Percentiles rank a stretch among this genome's conserved stretches.
Conservation (phyloP, 2,888 invertebrate species). For the Catocala sponsa region DNA sequence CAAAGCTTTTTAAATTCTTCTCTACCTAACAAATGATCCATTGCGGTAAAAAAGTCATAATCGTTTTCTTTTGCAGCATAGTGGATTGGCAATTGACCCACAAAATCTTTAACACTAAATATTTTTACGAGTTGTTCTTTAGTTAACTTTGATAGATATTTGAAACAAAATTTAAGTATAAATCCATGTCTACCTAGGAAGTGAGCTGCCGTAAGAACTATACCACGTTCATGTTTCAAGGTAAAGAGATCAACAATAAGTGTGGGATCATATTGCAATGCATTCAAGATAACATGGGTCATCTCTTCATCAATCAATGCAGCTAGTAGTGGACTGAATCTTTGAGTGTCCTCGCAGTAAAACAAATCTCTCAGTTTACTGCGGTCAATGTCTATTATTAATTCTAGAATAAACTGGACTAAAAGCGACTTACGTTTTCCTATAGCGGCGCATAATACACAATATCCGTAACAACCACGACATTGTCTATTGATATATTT, state of each 20-base stretch:
- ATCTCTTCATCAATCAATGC: background rate
- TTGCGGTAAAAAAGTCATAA: background rate
- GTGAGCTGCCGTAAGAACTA: background rate
- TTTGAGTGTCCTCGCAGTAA: background rate
- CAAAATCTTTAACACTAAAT: background rate
- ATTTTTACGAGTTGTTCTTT: background rate
- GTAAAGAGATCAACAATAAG: background rate
- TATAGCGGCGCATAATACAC: background rate
- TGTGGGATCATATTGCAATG: background rate
- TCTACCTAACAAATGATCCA: background rate
- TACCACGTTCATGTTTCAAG: background rate
- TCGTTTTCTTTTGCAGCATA: background rate
- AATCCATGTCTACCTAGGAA: background rate
- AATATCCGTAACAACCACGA: background rate
- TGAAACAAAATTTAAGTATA: background rate
- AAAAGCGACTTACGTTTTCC: background rate
- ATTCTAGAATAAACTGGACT: background rate
- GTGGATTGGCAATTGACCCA: background rate
- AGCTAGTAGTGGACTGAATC: background rate
- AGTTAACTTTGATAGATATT: background rate
- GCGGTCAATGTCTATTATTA: conserved; percentile 7
- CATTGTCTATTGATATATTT: background rate
- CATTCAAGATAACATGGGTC: background rate
- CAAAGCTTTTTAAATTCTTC: background rate
- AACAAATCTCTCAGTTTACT: background rate